A percentile compares a stretch with the other conserved stretches of the same genome.
Conservation (phyloP, 1,140 invertebrate genomes). For the Tetramorium alpestre region DNA sequence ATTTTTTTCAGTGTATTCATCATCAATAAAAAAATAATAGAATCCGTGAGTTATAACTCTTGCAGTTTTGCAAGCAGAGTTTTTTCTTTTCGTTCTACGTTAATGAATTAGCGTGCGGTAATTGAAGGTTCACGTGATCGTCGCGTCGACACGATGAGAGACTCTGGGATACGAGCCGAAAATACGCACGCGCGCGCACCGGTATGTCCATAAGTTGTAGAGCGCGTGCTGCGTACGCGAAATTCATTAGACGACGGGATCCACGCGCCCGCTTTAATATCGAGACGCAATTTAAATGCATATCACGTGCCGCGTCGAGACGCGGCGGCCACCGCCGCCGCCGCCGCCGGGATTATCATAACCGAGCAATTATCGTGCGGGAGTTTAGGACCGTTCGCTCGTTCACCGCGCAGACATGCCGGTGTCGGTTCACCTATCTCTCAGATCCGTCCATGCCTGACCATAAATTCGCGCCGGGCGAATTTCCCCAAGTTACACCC, state of each 20-base stretch:
- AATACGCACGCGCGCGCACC: slow-evolving; percentile 8
- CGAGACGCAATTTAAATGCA: slow-evolving; percentile 70
- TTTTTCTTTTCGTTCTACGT: not conserved
- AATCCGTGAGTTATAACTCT: not conserved
- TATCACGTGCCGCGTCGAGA: slow-evolving; percentile 48
- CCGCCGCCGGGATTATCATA: slow-evolving; percentile 56
- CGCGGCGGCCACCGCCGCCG: not conserved
- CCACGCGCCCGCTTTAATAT: slow-evolving; percentile 67
- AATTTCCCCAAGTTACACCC: slow-evolving; percentile 54
- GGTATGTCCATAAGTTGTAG: slow-evolving; percentile 6
- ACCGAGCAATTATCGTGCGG: slow-evolving; percentile 62
- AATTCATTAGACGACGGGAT: slow-evolving; percentile 64
- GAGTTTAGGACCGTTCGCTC: slow-evolving; percentile 46
- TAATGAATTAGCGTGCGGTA: not conserved
- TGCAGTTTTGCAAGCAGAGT: not conserved
- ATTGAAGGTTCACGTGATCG: not conserved
- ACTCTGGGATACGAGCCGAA: slow-evolving; percentile 11
- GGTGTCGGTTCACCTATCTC: slow-evolving; percentile 48
- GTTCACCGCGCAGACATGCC: slow-evolving; percentile 5
- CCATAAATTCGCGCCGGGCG: slow-evolving; percentile 45
- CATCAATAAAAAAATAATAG: not conserved
- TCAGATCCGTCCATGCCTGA: slow-evolving; percentile 57
- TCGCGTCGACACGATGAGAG: slow-evolving; percentile 19
- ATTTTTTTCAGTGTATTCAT: not conserved
- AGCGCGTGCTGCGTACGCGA: slow-evolving; percentile 57